Conservation (phyloP, 2,113 vertebrate species). For the Polypterus bichir region DNA sequence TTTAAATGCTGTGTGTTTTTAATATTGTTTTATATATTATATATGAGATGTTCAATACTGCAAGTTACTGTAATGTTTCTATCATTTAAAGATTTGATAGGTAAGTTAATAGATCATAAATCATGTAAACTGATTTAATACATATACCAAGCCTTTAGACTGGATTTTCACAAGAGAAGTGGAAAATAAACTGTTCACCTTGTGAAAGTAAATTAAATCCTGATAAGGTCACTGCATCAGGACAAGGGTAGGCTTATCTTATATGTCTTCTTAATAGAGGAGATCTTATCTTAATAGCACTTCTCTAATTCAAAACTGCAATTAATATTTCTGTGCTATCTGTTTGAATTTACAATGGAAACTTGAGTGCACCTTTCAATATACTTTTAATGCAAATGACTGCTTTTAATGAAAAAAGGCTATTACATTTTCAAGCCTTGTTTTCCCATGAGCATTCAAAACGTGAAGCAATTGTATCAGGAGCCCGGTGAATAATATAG, state of each 20-base stretch:
- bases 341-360: neutral
- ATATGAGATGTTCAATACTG: too few relatives aligned
- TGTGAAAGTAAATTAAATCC: constrained; percentile 1
- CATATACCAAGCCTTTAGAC: neutral
- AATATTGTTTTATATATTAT: too few relatives aligned
- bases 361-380: constrained; percentile 1
- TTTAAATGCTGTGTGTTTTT: too few relatives aligned
- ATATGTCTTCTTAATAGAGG: neutral
- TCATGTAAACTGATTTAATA: constrained; percentile 1
- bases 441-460: neutral
- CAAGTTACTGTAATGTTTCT: neutral
- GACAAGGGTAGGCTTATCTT: neutral
- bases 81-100: neutral
- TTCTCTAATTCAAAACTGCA: neutral
- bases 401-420: neutral
- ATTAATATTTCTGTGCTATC: constrained; percentile 1
- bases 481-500: neutral
- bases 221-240: neutral
- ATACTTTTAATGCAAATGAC: constrained; percentile 1
- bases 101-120: neutral
- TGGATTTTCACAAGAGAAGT: neutral
- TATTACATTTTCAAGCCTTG: neutral
- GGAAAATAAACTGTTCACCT: constrained; percentile 3
- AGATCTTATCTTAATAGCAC: neutral
- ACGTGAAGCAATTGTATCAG: neutral